A percentile compares a stretch with the other conserved stretches of the same genome.
Conservation (phyloP, 2,797 vertebrate genomes). For the Acipenser ruthenus region DNA sequence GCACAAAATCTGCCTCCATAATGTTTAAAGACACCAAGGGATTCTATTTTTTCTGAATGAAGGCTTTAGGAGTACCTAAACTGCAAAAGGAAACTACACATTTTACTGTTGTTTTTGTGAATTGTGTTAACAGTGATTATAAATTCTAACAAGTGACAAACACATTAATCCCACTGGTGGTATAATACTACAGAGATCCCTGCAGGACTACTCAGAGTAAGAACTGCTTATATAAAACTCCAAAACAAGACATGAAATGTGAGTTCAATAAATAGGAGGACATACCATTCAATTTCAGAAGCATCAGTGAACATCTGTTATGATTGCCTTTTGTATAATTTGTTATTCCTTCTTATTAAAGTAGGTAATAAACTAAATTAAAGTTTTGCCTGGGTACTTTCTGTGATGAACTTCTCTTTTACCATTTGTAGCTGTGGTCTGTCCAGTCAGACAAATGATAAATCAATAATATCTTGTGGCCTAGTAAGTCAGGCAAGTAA, state of each 20-base stretch:
- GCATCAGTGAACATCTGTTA: background rate
- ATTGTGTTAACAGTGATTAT: no score
- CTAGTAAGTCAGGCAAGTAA: slow-evolving; percentile 29
- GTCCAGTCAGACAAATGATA: slow-evolving; percentile 37
- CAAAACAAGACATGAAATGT: background rate
- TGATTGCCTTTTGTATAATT: background rate
- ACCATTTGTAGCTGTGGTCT: slow-evolving; percentile 1
- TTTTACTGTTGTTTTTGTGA: no score
- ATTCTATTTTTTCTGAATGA: no score
- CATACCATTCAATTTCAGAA: background rate
- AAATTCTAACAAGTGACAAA: no score
- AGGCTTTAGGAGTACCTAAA: no score
- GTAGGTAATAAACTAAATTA: slow-evolving; percentile 4
- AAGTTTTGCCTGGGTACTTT: background rate
- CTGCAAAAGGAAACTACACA: no score
- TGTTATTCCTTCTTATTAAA: slow-evolving; percentile 11
- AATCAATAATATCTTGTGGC: slow-evolving; percentile 48
- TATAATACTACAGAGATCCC: no score
- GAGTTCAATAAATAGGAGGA: background rate
- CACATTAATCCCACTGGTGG: no score
- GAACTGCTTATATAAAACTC: slow-evolving; percentile 1
- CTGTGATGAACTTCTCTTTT: slow-evolving; percentile 8
- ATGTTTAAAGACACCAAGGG: no score
- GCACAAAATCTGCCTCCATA: no score
- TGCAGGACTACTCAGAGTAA: background rate